A percentile compares a stretch with the other conserved stretches of the same genome.
phyloP scores from a whole-genome alignment of 2,113 vertebrate genomes.

The Todiramphus chloris region DNA sequence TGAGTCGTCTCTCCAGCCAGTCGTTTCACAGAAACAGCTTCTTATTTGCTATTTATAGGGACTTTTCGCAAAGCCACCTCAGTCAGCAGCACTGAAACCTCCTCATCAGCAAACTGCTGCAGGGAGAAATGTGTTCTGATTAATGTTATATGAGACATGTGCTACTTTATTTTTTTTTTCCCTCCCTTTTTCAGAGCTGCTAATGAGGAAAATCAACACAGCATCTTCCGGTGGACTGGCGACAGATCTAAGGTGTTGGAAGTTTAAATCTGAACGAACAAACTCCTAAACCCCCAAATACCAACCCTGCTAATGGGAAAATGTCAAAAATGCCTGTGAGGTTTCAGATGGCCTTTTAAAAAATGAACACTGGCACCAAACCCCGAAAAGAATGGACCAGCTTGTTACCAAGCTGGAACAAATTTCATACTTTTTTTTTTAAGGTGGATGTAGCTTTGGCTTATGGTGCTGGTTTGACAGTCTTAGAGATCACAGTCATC shows the following conservation, averaged over 20 bases:
- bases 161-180: background rate
- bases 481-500: background rate
- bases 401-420: background rate
- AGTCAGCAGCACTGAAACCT: background rate
- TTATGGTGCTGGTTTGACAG: background rate
- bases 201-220: constrained; percentile 25
- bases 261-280: background rate
- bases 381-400: background rate
- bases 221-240: background rate
- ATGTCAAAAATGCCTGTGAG: constrained; percentile 51
- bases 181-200: background rate
- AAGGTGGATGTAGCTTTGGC: constrained; percentile 32
- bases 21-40: background rate
- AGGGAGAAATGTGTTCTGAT: constrained; percentile 15
- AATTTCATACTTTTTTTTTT: background rate
- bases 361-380: constrained; percentile 14
- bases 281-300: background rate
- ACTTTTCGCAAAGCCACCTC: background rate
- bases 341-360: constrained; percentile 34
- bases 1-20: background rate
- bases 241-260: background rate
- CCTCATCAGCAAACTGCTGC: background rate
- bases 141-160: background rate
- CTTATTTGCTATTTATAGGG: constrained; percentile 5
- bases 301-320: background rate